Evolutionary conservation across 2,888 invertebrate species (phyloP).

Genomic region (Glyphotaelius pellucidus): DNA sequence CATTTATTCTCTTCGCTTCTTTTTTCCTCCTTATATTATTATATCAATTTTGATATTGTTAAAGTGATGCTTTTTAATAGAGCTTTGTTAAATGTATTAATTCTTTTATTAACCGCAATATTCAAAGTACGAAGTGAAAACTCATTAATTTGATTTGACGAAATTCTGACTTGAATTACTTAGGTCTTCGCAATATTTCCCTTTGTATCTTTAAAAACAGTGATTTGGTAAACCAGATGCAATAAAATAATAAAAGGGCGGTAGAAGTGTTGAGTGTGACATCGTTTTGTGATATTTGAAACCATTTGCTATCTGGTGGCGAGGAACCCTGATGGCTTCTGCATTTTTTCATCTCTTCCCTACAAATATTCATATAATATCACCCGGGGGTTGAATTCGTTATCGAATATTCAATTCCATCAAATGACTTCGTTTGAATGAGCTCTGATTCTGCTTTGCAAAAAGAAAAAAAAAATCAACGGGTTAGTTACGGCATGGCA

Average conservation of each 20-base stretch:
- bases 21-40: too few species aligned
- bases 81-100: too few species aligned
- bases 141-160: not conserved
- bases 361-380: conserved; percentile 34
- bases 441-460: too few species aligned
- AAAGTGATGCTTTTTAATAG: too few species aligned
- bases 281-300: conserved; percentile 36
- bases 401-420: conserved; percentile 27
- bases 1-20: too few species aligned
- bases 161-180: not conserved
- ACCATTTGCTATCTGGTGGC: conserved; percentile 11
- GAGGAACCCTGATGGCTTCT: not conserved
- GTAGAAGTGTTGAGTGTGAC: not conserved
- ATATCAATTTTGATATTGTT: too few species aligned
- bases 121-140: not conserved
- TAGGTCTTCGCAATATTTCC: not conserved
- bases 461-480: too few species aligned
- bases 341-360: not conserved
- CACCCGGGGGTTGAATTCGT: conserved; percentile 17
- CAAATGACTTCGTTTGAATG: not conserved
- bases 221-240: not conserved
- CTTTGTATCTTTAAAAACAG: not conserved
- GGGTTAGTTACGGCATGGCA: too few species aligned
- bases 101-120: not conserved
- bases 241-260: not conserved